Evolutionary conservation across 2,113 vertebrate genomes (phyloP), one percentile per base, ranked within the genome.

Genomic region (Cercopithecus mona): DNA sequence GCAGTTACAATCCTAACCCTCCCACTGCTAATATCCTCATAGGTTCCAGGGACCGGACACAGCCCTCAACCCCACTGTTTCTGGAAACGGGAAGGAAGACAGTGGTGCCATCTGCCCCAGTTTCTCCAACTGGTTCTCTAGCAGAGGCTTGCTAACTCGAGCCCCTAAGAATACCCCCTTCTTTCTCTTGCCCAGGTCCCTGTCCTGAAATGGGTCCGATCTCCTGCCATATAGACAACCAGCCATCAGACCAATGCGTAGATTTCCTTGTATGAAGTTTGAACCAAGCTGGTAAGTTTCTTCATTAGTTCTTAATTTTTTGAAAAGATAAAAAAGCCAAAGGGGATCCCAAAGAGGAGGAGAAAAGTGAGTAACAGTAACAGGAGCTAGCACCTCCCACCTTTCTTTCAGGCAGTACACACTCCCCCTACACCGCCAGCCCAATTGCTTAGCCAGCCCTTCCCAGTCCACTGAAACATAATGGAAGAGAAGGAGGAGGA

Each of bases 391-490:
- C 61, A 32, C 52, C 90, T 97, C 96, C 97, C 64, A 98, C 98
- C 98, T 98, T 95, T 95, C 87, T 95, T 95, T 92, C 94, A 95
- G 57, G 84, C 98, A 98, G 98, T 98, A 50, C 9, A 38, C 55
- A 48, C 81, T 92, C 43, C 79, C 94, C 80, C 50, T 94, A 94
- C 95, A 96, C 81, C 92, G 94, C 76, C 85, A 76, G 94, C 98
- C 97, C 97, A 97, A 94, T 88, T 64, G 43, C 96, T 97, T 97
- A 97, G 98, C 98, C 97, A 98, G 97, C 96, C 98, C 94, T 97
- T 98, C 98, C 97, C 97, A 98, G 98, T 98, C 98, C 97, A 98
- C 98, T 98, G 98, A 97, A 98, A 99, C 88, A 93, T 97, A 98
- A 98, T 97, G 94, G 96, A 98, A 97, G 97, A 98, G 97, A 87